phyloP scores from a whole-genome alignment of 1,140 invertebrate species.

The Lepidurus arcticus region DNA sequence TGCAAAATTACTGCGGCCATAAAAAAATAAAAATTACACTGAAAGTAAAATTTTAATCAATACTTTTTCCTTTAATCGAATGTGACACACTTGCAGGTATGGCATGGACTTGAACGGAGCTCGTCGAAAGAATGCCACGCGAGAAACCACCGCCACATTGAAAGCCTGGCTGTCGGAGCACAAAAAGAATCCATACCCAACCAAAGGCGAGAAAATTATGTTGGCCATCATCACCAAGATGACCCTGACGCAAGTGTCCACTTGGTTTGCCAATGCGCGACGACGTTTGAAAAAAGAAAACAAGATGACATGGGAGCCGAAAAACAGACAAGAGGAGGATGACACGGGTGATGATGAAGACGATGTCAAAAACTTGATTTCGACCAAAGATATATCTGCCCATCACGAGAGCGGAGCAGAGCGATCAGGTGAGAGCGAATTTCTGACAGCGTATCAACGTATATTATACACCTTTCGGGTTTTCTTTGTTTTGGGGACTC shows the following conservation, averaged over 20 bases:
- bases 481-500: neutral
- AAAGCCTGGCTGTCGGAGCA: conserved; percentile 88
- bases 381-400: conserved; percentile 60
- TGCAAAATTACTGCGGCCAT: neutral
- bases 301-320: conserved; percentile 61
- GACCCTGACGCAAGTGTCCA: conserved; percentile 75
- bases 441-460: conserved; percentile 31
- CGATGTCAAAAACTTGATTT: conserved; percentile 49
- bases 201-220: conserved; percentile 99
- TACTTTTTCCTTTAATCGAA: conserved; percentile 12
- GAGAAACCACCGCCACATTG: conserved; percentile 92
- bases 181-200: conserved; percentile 95
- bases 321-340: conserved; percentile 49
- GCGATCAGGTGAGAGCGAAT: conserved; percentile 43
- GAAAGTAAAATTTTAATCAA: neutral
- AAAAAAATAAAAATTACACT: neutral
- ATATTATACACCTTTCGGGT: neutral
- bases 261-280: conserved; percentile 64
- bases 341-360: conserved; percentile 45
- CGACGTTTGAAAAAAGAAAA: conserved; percentile 62
- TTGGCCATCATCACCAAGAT: conserved; percentile 97
- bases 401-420: conserved; percentile 55
- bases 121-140: conserved; percentile 90
- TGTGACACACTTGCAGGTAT: conserved; percentile 56
- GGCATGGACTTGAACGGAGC: conserved; percentile 85